phyloP scores from a whole-genome alignment of 2,113 vertebrate species.

The Junco hyemalis region DNA sequence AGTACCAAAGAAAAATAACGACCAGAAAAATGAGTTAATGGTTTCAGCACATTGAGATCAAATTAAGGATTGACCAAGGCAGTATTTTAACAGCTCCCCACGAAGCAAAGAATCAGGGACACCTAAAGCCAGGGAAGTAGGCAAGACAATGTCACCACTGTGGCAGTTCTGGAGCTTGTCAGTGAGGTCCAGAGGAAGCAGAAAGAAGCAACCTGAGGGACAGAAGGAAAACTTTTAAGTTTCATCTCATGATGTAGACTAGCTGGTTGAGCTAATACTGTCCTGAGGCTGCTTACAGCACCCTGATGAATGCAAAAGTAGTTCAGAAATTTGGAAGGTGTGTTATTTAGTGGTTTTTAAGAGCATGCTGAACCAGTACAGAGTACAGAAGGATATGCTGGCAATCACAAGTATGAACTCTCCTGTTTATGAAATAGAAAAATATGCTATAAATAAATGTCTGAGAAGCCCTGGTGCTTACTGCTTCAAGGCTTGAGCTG shows the following conservation, averaged over 20 bases:
- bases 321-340: background rate
- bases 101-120: background rate
- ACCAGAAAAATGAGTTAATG: background rate
- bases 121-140: background rate
- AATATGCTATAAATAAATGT: background rate
- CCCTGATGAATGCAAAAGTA: background rate
- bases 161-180: background rate
- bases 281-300: background rate
- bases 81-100: background rate
- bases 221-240: background rate
- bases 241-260: background rate
- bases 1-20: background rate
- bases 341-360: background rate
- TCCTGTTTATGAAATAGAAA: background rate
- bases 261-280: background rate
- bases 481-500: background rate
- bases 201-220: background rate
- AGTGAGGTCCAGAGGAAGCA: background rate
- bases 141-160: accelerated
- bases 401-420: background rate
- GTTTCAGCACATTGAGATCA: background rate
- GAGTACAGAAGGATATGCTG: background rate
- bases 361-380: background rate
- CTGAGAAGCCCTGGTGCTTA: background rate
- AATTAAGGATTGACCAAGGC: background rate